A percentile compares a stretch with the other conserved stretches of the same genome.
Conservation (phyloP, 2,113 vertebrate genomes). For the Hemichromis elongatus region DNA sequence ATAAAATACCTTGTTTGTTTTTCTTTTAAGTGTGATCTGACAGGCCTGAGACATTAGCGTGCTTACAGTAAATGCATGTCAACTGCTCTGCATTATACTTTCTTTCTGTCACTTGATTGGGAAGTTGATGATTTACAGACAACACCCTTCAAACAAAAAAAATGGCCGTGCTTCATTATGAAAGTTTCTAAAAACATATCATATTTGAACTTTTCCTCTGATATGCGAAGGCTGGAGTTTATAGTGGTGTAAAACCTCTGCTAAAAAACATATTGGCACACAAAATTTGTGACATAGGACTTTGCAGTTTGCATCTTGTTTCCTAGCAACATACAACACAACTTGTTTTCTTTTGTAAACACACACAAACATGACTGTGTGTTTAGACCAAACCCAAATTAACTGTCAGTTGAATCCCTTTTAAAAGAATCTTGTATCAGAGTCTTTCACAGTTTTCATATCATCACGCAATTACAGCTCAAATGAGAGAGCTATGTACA, state of each 20-base stretch:
- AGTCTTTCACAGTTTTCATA: background rate
- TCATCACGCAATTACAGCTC: background rate
- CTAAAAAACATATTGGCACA: background rate
- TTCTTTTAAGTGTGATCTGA: background rate
- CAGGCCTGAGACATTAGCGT: background rate
- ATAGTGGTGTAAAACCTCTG: background rate
- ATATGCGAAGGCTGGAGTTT: background rate
- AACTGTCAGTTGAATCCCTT: background rate
- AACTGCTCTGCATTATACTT: background rate
- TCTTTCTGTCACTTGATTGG: background rate
- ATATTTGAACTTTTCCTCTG: background rate
- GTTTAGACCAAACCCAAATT: background rate
- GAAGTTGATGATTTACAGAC: background rate
- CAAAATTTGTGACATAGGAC: background rate
- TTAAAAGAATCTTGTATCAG: background rate
- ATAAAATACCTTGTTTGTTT: slow-evolving; percentile 2
- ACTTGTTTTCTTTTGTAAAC: background rate
- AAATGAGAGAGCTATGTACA: background rate
- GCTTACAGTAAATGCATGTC: slow-evolving; percentile 5
- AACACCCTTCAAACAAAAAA: background rate
- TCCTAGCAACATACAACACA: background rate
- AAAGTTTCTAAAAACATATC: background rate
- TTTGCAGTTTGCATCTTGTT: background rate
- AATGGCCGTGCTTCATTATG: background rate
- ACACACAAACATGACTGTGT: background rate